Conservation (phyloP, 2,797 vertebrate genomes). For the Triplophysa yarkandensis region DNA sequence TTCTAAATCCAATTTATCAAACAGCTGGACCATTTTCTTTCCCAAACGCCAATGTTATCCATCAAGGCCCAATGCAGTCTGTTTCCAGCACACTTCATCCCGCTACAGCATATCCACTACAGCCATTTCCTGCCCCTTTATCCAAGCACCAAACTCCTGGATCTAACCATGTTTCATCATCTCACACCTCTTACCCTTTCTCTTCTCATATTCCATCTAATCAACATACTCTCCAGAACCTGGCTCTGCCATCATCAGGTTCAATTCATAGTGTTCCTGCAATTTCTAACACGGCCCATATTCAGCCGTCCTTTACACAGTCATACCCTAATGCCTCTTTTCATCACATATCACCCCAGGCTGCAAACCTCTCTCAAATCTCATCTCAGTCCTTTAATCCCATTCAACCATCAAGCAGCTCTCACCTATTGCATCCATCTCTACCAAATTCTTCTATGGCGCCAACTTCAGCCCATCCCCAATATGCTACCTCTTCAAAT, state of each 20-base stretch:
- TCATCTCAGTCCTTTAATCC: slow-evolving; percentile 54
- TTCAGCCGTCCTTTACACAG: slow-evolving; percentile 63
- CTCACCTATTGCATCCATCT: slow-evolving; percentile 57
- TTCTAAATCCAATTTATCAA: slow-evolving; percentile 35
- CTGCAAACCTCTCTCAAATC: slow-evolving; percentile 58
- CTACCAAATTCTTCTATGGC: slow-evolving; percentile 47
- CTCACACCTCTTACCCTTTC: slow-evolving; percentile 61
- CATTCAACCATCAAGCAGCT: slow-evolving; percentile 45
- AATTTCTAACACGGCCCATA: slow-evolving; percentile 66
- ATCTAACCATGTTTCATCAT: slow-evolving; percentile 42
- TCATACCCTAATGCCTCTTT: slow-evolving; percentile 53
- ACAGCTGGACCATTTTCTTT: slow-evolving; percentile 29
- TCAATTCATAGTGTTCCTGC: slow-evolving; percentile 60
- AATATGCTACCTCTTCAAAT: slow-evolving; percentile 57
- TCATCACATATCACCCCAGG: slow-evolving; percentile 52
- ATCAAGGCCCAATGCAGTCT: slow-evolving; percentile 33
- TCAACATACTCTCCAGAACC: slow-evolving; percentile 65
- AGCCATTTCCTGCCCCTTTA: slow-evolving; percentile 26
- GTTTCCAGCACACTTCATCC: slow-evolving; percentile 38
- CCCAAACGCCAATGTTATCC: slow-evolving; percentile 37
- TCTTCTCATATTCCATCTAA: slow-evolving; percentile 51
- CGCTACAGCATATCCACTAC: slow-evolving; percentile 30
- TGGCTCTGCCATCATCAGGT: slow-evolving; percentile 58
- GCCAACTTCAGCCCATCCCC: slow-evolving; percentile 53
- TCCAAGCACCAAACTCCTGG: slow-evolving; percentile 36